A percentile compares a stretch with the other conserved stretches of the same genome.
phyloP scores from a whole-genome alignment of 1,140 invertebrate species.

The Aphaenogaster ashmeadi region DNA sequence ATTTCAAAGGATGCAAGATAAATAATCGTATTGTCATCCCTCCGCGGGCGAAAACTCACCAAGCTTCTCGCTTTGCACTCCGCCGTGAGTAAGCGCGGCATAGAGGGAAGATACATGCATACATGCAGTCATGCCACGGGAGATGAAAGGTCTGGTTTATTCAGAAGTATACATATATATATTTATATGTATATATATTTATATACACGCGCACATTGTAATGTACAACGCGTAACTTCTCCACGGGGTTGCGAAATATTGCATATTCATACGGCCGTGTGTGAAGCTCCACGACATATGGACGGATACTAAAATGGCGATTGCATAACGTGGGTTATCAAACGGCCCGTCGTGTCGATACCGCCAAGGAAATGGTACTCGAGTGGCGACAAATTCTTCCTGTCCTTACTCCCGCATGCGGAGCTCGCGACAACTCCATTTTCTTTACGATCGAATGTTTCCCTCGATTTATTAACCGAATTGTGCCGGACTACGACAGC shows the following conservation, averaged over 20 bases:
- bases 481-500: not conserved
- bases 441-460: conserved; percentile 51
- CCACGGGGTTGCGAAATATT: conserved; percentile 70
- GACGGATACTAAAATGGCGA: conserved; percentile 68
- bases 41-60: conserved; percentile 35
- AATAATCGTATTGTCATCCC: conserved; percentile 63
- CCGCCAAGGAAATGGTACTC: conserved; percentile 66
- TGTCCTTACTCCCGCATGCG: not conserved
- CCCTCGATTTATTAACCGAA: conserved; percentile 47
- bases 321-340: conserved; percentile 73
- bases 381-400: conserved; percentile 62
- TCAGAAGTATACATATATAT: conserved; percentile 37
- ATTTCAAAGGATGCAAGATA: conserved; percentile 55
- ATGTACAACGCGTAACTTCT: conserved; percentile 65
- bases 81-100: not conserved
- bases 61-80: conserved; percentile 42
- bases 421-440: conserved; percentile 42
- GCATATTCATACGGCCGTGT: conserved; percentile 70
- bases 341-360: conserved; percentile 54
- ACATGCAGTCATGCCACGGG: conserved; percentile 36
- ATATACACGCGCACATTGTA: conserved; percentile 16
- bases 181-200: conserved; percentile 8
- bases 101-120: conserved; percentile 49
- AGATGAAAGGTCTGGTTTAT: conserved; percentile 71
- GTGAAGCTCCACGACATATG: conserved; percentile 68